Conservation (phyloP, 2,888 invertebrate species). For the Metacarcinus magister region DNA sequence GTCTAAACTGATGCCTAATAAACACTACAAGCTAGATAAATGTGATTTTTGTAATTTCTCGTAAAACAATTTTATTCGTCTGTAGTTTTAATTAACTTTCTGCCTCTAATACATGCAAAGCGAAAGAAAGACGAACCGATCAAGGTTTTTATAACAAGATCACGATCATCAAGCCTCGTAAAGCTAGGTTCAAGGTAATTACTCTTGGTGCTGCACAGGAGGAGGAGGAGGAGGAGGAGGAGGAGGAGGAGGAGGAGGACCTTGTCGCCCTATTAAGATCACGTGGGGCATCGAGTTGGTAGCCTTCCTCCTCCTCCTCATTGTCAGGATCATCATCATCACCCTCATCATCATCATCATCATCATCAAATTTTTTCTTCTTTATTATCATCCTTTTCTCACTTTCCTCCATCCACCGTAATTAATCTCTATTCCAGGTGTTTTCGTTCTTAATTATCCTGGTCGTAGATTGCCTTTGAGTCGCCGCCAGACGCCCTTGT, state of each 20-base stretch:
- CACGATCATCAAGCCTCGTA: constrained; percentile 35
- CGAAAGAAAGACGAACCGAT: not conserved
- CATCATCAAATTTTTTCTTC: not conserved
- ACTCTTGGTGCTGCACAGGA: not conserved
- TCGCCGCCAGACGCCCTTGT: not conserved
- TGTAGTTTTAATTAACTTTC: not conserved
- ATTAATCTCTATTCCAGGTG: not conserved
- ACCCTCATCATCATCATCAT: not conserved
- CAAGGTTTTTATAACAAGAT: not conserved
- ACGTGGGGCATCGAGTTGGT: not conserved
- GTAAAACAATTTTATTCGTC: constrained; percentile 1
- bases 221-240: not conserved
- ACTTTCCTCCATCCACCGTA: not conserved
- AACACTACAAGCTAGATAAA: not conserved
- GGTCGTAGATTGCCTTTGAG: not conserved
- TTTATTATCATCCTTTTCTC: too few species aligned
- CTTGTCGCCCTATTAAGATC: not conserved
- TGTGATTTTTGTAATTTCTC: not conserved
- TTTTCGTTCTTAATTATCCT: not conserved
- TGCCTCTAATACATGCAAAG: not conserved
- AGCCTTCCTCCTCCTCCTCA: not conserved
- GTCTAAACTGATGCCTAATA: not conserved
- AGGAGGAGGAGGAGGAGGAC: not conserved
- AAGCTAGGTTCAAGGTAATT: not conserved
- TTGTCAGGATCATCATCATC: not conserved